Percentiles rank a stretch among this genome's conserved stretches.
Conservation (phyloP, 2,888 invertebrate species). For the Iphiclides podalirius region DNA sequence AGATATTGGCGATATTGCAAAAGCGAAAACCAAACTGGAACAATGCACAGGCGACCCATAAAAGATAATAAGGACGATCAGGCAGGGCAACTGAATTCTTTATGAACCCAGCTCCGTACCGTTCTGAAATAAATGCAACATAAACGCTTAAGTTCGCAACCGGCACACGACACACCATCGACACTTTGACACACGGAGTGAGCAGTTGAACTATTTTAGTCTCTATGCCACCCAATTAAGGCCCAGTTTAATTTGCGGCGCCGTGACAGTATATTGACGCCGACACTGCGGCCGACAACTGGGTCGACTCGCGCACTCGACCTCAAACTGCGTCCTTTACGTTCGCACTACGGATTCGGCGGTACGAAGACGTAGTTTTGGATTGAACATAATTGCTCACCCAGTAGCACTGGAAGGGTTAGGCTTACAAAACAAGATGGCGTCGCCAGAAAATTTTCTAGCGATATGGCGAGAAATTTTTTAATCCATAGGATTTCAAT, state of each 20-base stretch:
- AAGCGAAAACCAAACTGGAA: constrained; percentile 12
- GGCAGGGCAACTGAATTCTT: constrained; percentile 44
- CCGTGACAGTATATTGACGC: constrained; percentile 52
- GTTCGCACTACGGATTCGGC: constrained; percentile 18
- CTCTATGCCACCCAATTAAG: constrained; percentile 38
- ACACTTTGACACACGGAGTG: constrained; percentile 38
- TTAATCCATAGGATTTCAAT: constrained; percentile 10
- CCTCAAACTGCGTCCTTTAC: constrained; percentile 40
- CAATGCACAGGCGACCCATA: constrained; percentile 19
- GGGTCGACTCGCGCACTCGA: constrained; percentile 64
- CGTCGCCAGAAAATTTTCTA: constrained; percentile 4
- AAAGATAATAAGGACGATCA: constrained; percentile 43
- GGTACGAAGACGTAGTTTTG: constrained; percentile 21
- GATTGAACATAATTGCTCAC: constrained; percentile 9
- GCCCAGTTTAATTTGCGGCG: constrained; percentile 24
- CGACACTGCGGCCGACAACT: constrained; percentile 50
- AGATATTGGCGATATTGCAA: neutral
- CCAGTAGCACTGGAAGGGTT: neutral
- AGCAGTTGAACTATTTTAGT: constrained; percentile 36
- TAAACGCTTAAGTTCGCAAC: constrained; percentile 50
- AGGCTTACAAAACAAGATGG: constrained; percentile 11
- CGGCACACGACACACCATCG: constrained; percentile 43
- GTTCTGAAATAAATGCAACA: constrained; percentile 43
- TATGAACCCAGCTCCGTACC: constrained; percentile 41
- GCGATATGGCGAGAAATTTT: neutral